These are phyloP conservation scores for Zygogramma bicolorata DNA, from an alignment of 2,888 invertebrate genomes.

Conservation along the genomic window DNA sequence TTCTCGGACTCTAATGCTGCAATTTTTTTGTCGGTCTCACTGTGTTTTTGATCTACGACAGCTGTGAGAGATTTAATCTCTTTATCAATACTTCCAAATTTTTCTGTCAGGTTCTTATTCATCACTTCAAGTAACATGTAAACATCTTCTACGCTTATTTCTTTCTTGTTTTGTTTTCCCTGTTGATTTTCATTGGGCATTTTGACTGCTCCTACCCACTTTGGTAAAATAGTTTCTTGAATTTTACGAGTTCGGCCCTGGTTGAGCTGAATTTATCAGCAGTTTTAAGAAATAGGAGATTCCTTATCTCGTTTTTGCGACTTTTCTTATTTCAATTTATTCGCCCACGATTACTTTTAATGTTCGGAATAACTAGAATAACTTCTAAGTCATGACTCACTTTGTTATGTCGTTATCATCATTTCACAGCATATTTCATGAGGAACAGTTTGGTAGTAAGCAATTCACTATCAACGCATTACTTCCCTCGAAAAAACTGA, in stretches of 20 bases:
- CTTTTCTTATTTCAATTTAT: neutral
- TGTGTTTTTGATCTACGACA: too few species aligned
- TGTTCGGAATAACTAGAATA: neutral
- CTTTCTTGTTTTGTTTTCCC: too few species aligned
- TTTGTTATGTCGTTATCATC: slow-evolving; percentile 5
- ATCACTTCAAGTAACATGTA: too few species aligned
- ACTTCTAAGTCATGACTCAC: neutral
- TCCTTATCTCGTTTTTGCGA: neutral
- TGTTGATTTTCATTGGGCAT: neutral
- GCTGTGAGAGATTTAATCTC: too few species aligned
- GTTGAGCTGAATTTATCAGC: neutral
- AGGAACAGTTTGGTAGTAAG: slow-evolving; percentile 4
- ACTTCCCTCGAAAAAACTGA: neutral
- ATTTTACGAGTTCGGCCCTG: neutral
- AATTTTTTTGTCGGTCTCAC: too few species aligned
- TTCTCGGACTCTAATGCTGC: too few species aligned
- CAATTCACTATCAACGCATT: slow-evolving; percentile 6
- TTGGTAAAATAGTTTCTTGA: neutral
- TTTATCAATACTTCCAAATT: too few species aligned
- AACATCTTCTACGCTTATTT: too few species aligned
- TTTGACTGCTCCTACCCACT: neutral
- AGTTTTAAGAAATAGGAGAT: neutral
- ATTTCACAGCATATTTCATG: too few species aligned
- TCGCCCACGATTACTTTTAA: neutral
- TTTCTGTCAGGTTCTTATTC: too few species aligned